phyloP scores from a whole-genome alignment of 2,888 invertebrate genomes.

The Zygaena filipendulae region DNA sequence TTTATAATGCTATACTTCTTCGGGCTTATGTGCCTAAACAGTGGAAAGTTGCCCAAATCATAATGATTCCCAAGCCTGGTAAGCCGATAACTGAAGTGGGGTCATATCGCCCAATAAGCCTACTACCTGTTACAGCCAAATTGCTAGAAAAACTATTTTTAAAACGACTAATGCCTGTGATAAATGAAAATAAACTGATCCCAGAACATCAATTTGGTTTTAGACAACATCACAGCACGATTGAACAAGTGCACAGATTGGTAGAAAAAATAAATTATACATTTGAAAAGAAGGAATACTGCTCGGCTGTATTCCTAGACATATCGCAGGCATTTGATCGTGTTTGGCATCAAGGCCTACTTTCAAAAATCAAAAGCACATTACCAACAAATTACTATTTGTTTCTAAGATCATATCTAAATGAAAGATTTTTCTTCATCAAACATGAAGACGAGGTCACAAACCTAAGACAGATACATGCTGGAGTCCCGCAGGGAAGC shows the following conservation, averaged over 20 bases:
- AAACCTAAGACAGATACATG: background rate
- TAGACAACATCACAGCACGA: constrained; percentile 2
- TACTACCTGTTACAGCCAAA: constrained; percentile 5
- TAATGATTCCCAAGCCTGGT: constrained; percentile 18
- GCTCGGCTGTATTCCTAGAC: constrained; percentile 14
- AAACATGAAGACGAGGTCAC: background rate
- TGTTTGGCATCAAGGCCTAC: background rate
- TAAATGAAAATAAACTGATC: constrained; percentile 2
- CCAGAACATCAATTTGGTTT: constrained; percentile 11
- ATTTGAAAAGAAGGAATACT: constrained; percentile 15
- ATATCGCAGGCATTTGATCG: constrained; percentile 14
- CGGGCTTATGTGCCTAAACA: constrained; percentile 4
- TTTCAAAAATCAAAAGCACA: background rate
- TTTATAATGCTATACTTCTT: constrained; percentile 7
- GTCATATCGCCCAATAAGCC: constrained; percentile 18
- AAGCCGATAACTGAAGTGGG: constrained; percentile 11
- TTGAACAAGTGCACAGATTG: constrained; percentile 10
- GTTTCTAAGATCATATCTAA: no score
- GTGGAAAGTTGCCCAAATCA: constrained; percentile 18
- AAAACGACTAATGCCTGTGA: constrained; percentile 3
- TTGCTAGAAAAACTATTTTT: constrained; percentile 9
- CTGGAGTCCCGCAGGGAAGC: background rate
- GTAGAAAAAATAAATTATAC: constrained; percentile 5
- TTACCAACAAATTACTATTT: no score
- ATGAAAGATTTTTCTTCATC: no score